phyloP scores from a whole-genome alignment of 2,888 invertebrate species.

The Apomyelois bistriatella region DNA sequence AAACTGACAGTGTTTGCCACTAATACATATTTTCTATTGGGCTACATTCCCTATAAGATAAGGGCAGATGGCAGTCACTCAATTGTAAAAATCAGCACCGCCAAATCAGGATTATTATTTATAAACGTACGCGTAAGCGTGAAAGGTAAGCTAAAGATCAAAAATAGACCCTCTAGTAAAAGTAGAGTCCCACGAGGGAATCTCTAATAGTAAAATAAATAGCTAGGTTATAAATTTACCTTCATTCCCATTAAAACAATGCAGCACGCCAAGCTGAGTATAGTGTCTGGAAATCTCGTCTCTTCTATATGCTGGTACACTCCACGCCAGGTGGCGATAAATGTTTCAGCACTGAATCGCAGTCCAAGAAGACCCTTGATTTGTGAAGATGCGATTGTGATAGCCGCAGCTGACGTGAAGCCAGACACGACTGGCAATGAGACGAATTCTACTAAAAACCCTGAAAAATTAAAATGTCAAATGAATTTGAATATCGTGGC shows the following conservation, averaged over 20 bases:
- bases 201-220: no score
- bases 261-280: constrained; percentile 82
- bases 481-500: no score
- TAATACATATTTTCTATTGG: no score
- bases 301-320: constrained; percentile 75
- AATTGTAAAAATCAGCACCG: no score
- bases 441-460: constrained; percentile 87
- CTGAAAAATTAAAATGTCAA: constrained; percentile 69
- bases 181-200: no score
- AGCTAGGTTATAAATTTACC: constrained; percentile 55
- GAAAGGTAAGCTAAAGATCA: no score
- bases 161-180: no score
- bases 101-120: no score
- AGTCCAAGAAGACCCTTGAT: constrained; percentile 84
- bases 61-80: no score
- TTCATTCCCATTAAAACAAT: constrained; percentile 80
- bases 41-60: no score
- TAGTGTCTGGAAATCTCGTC: constrained; percentile 79
- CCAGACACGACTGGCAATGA: constrained; percentile 87
- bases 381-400: constrained; percentile 87
- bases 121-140: no score
- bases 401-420: constrained; percentile 87
- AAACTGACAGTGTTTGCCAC: no score
- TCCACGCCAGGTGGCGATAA: constrained; percentile 80
- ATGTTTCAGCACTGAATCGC: constrained; percentile 80